Evolutionary conservation across 2,113 vertebrate genomes (phyloP).

Genomic region (Pterocles gutturalis): DNA sequence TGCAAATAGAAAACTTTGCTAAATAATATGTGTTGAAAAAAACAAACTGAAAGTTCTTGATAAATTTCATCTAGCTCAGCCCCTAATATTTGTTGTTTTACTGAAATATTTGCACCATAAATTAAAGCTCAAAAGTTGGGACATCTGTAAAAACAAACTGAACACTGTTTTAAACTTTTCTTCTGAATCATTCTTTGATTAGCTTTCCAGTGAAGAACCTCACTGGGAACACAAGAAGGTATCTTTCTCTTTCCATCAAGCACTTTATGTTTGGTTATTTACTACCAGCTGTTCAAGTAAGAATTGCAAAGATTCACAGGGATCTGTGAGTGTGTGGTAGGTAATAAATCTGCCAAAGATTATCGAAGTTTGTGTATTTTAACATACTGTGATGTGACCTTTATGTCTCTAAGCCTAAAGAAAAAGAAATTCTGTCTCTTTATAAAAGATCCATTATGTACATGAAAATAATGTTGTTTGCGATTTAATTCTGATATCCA

Average conservation of each 20-base stretch:
- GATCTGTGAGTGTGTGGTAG: constrained; percentile 48
- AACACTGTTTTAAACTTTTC: background rate
- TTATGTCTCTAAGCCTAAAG: constrained; percentile 62
- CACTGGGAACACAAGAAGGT: background rate
- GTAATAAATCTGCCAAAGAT: constrained; percentile 67
- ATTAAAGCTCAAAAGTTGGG: background rate
- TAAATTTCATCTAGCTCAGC: background rate
- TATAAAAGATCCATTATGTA: constrained; percentile 49
- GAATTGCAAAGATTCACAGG: constrained; percentile 45
- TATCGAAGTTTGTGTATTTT: constrained; percentile 64
- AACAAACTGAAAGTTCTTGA: background rate
- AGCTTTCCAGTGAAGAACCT: constrained; percentile 24
- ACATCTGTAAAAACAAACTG: constrained; percentile 53
- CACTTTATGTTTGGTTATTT: constrained; percentile 54
- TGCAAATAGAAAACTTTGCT: background rate
- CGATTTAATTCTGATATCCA: background rate
- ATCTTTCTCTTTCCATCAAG: constrained; percentile 32
- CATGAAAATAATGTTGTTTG: constrained; percentile 28
- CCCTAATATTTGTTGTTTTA: constrained; percentile 4
- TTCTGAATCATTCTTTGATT: constrained; percentile 49
- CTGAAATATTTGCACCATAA: background rate
- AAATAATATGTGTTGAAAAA: background rate
- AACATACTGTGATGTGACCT: constrained; percentile 54
- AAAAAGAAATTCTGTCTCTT: constrained; percentile 49
- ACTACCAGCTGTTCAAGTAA: constrained; percentile 59